Evolutionary conservation across 2,888 invertebrate genomes (phyloP), one percentile per base, ranked within the genome.

Genomic region (Elysia crispata): DNA sequence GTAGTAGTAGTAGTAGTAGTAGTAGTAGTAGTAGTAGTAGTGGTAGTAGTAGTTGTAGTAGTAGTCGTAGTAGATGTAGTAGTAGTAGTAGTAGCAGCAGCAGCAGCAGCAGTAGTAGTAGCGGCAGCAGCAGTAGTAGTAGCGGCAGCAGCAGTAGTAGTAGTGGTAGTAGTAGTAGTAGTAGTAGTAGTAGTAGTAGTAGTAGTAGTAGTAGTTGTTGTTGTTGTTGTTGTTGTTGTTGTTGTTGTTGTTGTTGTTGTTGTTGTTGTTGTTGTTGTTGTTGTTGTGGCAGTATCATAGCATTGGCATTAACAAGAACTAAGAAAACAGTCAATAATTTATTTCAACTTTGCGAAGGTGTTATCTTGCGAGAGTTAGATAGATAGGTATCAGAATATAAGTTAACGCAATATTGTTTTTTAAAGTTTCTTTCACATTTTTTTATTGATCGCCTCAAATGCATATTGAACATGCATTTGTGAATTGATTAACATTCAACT

Each of bases 181-280:
- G 75, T n/a, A 75, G 62, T 54, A n/a, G 30, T 28, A 11, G 73
- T 49, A 20, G 18, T n/a, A 13, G 73, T 25, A 15, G 74, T 30
- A 75, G 33, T 30, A 60, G 75, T 60, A 60, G 75, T 62, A 75
- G 75, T 62, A 60, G 28, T 75, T 31, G 60, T 23, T n/a, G 49
- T 60, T 31, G 75, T 5, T 31, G 60, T 62, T 0, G 75, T 31
- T 13, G 62, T 75, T 31, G 75, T 62, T 31, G 62, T 60, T 31
- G 33, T 33, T 31, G 60, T 33, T 31, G 75, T 30, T 31, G 62
- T 60, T 31, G 75, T 62, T n/a, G 75, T 31, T 31, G 31, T 62
- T n/a, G 62, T 75, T 60, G 62, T 75, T 60, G 62, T 75, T 11
- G 50, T 62, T 23, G 75, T 49, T 11, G 75, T 31, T 60, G 75